Percentiles rank a stretch among this genome's conserved stretches.
phyloP scores from a whole-genome alignment of 2,888 invertebrate species.

The Acanthosepion lycidas region DNA sequence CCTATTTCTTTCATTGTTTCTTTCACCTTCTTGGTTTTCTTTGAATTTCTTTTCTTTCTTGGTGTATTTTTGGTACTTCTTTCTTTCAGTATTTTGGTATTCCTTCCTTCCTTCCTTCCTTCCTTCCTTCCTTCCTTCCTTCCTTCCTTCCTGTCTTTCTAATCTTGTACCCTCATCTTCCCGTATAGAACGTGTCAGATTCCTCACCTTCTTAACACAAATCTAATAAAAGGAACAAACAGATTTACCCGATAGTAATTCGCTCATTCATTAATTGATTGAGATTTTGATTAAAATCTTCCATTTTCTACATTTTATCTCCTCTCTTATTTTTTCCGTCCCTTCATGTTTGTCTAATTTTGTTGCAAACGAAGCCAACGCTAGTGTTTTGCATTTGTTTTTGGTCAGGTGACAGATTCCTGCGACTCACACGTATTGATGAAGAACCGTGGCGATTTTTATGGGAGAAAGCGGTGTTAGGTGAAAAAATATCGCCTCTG shows the following conservation, averaged over 20 bases:
- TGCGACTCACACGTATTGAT: neutral
- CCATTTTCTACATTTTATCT: neutral
- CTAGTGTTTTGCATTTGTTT: neutral
- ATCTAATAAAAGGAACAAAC: conserved; percentile 3
- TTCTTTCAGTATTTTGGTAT: too few relatives aligned
- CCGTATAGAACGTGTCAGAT: neutral
- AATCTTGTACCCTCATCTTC: neutral
- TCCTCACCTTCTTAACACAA: neutral
- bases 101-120: neutral
- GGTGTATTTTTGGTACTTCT: too few relatives aligned
- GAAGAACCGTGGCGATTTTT: neutral
- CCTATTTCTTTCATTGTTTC: too few relatives aligned
- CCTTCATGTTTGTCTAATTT: neutral
- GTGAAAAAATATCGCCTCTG: neutral
- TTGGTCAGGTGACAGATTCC: neutral
- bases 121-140: neutral
- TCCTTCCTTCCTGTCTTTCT: neutral
- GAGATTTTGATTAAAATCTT: neutral
- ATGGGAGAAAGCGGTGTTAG: neutral
- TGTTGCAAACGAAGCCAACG: neutral
- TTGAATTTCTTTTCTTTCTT: too few relatives aligned
- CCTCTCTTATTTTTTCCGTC: neutral
- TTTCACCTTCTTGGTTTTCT: too few relatives aligned
- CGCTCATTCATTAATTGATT: neutral
- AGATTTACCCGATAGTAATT: neutral